Evolutionary conservation across 2,113 vertebrate species (phyloP), one percentile per base, ranked within the genome.

Genomic region (Beaufortia kweichowensis): DNA sequence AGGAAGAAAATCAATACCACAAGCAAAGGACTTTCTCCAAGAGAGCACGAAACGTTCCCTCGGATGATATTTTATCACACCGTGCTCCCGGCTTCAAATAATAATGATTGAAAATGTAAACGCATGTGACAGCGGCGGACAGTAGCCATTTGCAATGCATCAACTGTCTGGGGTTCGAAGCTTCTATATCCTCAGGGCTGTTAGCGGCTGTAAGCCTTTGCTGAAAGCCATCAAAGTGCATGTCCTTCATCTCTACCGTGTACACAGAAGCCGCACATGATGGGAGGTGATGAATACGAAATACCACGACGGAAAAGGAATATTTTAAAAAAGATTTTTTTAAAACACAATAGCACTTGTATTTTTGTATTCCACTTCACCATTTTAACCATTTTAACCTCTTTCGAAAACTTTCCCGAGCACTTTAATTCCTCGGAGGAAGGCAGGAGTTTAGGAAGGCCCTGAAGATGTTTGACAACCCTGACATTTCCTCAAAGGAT

Each of bases 1-100:
- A 24, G 61, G 86, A 62, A 60, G 65, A 11, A 61, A 81, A 89
- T 85, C 81, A 5, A 90, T 88, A 85, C 81, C 78, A 75, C 50
- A 66, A 83, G 83, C 53, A 75, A 79, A 79, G 78, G 74, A 79
- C 79, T 60, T 75, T 75, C 55, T 74, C 62, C 24, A 33, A 63
- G 66, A 64, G 31, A 41, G 70, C 74, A 81, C 74, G 79, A 82
- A 72, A 75, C 69, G 65, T 76, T 79, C 43, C 23, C 21, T 26
- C 4, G 21, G 66, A 79, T 59, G 71, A 78, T 81, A 64, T 81
- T 82, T 78, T 67, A 74, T 76, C 55, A 55, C 14, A 28, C 70
- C 19, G 50, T 64, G 60, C 57, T 68, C 33, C 60, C 31, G 70
- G 65, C 64, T 74, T 78, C 73, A 77, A 72, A 64, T 31, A 21